Percentiles rank a stretch among this genome's conserved stretches.
Conservation (phyloP, 1,140 invertebrate genomes). For the Lerema accius region DNA sequence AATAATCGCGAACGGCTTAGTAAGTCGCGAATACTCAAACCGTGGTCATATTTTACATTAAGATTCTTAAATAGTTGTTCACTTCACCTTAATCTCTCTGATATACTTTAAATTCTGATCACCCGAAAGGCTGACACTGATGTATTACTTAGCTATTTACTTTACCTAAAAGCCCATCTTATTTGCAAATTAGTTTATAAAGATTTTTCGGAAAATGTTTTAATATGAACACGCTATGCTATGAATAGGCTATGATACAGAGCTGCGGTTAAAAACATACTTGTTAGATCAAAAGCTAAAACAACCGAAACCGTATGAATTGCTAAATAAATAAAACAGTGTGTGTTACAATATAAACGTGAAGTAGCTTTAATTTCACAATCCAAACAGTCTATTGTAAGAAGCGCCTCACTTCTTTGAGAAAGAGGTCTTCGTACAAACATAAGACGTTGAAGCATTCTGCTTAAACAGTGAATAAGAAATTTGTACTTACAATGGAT, state of each 20-base stretch:
- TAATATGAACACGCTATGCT: no score
- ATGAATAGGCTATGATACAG: no score
- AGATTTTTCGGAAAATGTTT: no score
- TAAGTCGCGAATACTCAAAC: neutral
- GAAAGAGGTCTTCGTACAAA: slow-evolving; percentile 43
- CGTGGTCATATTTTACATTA: neutral
- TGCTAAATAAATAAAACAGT: slow-evolving; percentile 10
- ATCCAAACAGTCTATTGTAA: slow-evolving; percentile 28
- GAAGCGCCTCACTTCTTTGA: slow-evolving; percentile 32
- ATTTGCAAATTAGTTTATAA: no score
- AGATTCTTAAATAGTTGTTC: no score
- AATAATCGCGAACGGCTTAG: neutral
- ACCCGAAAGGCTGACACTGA: no score
- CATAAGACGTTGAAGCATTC: slow-evolving; percentile 54
- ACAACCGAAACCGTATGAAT: neutral
- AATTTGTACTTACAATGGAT: slow-evolving; percentile 69
- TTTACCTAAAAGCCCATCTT: no score
- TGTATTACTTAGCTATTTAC: no score
- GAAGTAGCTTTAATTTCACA: slow-evolving; percentile 20
- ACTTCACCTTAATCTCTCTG: no score
- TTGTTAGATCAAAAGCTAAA: slow-evolving; percentile 3
- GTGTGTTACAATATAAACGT: slow-evolving; percentile 13
- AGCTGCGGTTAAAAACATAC: no score
- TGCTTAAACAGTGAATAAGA: slow-evolving; percentile 73
- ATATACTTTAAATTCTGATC: no score